Base-by-base conservation (phyloP, 2,113 vertebrate species). In the Nasalis larvatus region DNA sequence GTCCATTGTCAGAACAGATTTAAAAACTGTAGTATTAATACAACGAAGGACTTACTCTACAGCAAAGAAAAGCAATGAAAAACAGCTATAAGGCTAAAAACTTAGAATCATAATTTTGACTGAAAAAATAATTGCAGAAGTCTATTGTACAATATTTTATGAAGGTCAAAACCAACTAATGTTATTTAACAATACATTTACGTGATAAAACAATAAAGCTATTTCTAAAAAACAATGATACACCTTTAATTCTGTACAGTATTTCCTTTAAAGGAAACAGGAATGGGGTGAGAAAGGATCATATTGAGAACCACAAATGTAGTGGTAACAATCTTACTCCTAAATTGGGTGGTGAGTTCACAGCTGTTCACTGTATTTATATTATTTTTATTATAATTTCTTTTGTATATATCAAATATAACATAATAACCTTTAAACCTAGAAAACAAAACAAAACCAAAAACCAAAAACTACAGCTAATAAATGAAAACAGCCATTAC, bases 101-200 rank as follows among this genome's bases (percentile, higher is more conserved):
- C 52, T 84, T 0, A 84, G 17, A 94, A 69, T 32, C 12, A 60
- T 73, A 80, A 49, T 17, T 94, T 17, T 97, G 52, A 94, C 30
- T 88, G 23, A 68, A 76, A 60, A 93, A 71, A 45, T 37, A 78
- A 45, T 32, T 9, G 85, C 0, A 40, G 32, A 95, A n/a, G 21
- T 66, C 69, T 97, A 76, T 10, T 54, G 17, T 85, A 18, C 52
- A 63, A 18, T 77, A 90, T 76, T 95, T 96, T 78, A 78, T 78
- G 45, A 54, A 84, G 30, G 12, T 58, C 16, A 77, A 93, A 93
- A 74, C 42, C 1, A 80, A 82, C 20, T 58, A 81, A 71, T 11
- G 66, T 86, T 86, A 74, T 37, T 77, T 92, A 89, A 91, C 23
- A 89, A 92, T 12, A 81, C 6, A 94, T 45, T 40, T 80, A 66